These are phyloP conservation scores for Spongilla lacustris DNA, from an alignment of 37 sponge, comb jelly and placozoan genomes.

Conservation along the genomic window DNA sequence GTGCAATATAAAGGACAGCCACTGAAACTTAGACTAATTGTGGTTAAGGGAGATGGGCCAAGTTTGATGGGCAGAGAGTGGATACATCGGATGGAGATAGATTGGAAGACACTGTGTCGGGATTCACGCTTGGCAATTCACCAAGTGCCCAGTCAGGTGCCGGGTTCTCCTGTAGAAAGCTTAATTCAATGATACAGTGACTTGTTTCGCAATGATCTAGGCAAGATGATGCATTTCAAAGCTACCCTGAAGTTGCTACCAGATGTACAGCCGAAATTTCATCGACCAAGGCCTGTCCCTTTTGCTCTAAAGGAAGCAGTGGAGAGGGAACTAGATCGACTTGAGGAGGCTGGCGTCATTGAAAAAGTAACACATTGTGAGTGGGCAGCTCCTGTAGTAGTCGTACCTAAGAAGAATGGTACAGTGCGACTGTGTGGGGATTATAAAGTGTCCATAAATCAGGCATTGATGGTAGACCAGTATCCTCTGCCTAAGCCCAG, in stretches of 20 bases:
- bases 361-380: neutral
- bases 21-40: neutral
- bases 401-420: constrained; percentile 37
- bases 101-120: constrained; percentile 20
- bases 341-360: constrained; percentile 20
- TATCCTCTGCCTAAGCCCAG: constrained; percentile 38
- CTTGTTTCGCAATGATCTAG: constrained; percentile 30
- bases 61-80: constrained; percentile 19
- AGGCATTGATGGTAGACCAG: constrained; percentile 10
- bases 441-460: constrained; percentile 51
- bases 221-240: constrained; percentile 1
- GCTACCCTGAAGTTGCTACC: constrained; percentile 11
- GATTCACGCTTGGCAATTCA: neutral
- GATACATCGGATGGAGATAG: constrained; percentile 3
- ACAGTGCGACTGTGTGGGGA: constrained; percentile 40
- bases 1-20: too few relatives aligned
- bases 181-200: constrained; percentile 23
- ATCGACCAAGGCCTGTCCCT: constrained; percentile 19
- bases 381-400: constrained; percentile 45
- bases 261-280: constrained; percentile 23
- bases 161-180: neutral
- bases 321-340: constrained; percentile 15
- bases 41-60: constrained; percentile 15
- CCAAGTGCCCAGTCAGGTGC: neutral
- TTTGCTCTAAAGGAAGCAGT: constrained; percentile 13